These are phyloP conservation scores for Dryas iulia DNA, from an alignment of 1,140 invertebrate species.

Conservation along the genomic window DNA sequence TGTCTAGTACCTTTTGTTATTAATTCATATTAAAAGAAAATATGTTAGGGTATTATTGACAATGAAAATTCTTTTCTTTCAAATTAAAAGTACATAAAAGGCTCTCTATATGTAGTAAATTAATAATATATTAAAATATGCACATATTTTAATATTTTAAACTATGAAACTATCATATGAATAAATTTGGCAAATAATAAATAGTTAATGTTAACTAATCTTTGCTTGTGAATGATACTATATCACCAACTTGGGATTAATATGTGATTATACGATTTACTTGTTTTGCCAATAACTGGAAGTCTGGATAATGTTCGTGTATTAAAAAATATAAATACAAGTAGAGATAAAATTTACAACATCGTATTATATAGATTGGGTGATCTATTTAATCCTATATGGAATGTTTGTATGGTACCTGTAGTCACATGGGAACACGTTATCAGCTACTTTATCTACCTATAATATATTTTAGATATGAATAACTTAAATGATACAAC, in stretches of 20 bases:
- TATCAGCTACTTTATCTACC: conserved; percentile 1
- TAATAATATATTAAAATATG: no score
- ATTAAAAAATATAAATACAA: background rate
- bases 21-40: no score
- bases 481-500: background rate
- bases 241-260: background rate
- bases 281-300: background rate
- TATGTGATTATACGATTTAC: background rate
- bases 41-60: no score
- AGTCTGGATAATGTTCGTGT: background rate
- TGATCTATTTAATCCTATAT: background rate
- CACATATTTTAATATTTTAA: no score
- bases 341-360: background rate
- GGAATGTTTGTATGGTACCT: background rate
- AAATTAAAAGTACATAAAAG: no score
- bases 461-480: background rate
- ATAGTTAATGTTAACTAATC: background rate
- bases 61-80: no score
- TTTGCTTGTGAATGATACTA: background rate
- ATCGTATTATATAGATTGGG: background rate
- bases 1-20: no score
- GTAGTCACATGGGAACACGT: background rate
- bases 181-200: no score
- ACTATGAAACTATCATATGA: no score
- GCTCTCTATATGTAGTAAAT: no score